Conservation (phyloP, 1,140 invertebrate species). For the Drosophila ercepeae region DNA sequence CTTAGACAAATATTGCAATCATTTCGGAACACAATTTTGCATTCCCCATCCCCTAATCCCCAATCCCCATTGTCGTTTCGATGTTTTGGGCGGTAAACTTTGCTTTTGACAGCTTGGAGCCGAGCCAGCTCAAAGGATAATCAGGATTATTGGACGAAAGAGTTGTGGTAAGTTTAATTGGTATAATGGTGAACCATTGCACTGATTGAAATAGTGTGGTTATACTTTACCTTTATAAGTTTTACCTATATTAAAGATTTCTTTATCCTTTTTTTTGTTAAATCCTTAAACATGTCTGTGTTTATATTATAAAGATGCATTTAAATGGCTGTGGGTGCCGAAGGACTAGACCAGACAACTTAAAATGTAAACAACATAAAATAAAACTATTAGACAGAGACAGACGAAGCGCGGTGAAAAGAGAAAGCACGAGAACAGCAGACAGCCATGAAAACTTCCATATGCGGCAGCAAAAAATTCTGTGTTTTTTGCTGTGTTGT, state of each 20-base stretch:
- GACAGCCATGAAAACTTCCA: constrained; percentile 52
- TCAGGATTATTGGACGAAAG: constrained; percentile 22
- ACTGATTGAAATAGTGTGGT: background rate
- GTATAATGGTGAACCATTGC: background rate
- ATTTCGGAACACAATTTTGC: constrained; percentile 37
- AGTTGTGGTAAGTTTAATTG: constrained; percentile 12
- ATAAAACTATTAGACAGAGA: constrained; percentile 50
- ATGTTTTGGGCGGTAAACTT: constrained; percentile 1
- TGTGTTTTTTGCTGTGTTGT: constrained; percentile 39
- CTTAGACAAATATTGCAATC: constrained; percentile 59
- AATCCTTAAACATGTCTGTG: constrained; percentile 1
- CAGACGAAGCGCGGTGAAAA: constrained; percentile 11
- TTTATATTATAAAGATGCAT: constrained; percentile 19
- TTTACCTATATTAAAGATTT: too few species aligned
- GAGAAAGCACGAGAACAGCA: constrained; percentile 1
- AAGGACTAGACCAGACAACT: constrained; percentile 28
- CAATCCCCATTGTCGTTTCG: background rate
- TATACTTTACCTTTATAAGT: background rate
- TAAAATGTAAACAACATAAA: constrained; percentile 50
- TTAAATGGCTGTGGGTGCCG: constrained; percentile 39
- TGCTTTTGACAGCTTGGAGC: constrained; percentile 15
- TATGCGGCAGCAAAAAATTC: constrained; percentile 46
- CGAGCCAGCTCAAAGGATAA: constrained; percentile 28
- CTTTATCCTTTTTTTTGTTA: background rate
- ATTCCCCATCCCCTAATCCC: background rate